Evolutionary conservation across 2,797 vertebrate species (phyloP).

Genomic region (Periophthalmus magnuspinnatus): DNA sequence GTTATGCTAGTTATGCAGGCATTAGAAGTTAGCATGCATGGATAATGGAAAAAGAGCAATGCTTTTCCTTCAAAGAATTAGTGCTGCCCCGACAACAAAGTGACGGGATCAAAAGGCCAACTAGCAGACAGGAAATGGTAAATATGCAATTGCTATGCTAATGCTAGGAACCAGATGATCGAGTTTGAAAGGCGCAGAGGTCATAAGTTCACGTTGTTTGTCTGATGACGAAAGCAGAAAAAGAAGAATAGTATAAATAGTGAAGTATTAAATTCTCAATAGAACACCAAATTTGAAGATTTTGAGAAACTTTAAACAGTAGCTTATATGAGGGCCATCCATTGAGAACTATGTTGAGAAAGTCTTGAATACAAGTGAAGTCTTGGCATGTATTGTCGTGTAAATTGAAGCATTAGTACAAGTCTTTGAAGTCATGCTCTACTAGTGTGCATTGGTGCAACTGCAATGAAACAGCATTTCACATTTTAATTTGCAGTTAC

Average conservation of each 20-base stretch:
- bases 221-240: not conserved
- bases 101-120: constrained; percentile 25
- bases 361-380: not conserved
- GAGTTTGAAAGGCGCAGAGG: not conserved
- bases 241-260: not conserved
- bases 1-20: constrained; percentile 17
- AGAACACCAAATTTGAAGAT: too few species aligned
- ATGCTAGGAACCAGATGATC: not conserved
- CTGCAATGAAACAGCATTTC: not conserved
- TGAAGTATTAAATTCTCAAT: too few species aligned
- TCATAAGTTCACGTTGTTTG: not conserved
- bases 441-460: not conserved
- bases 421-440: not conserved
- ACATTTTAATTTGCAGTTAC: too few species aligned
- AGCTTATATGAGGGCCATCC: too few species aligned
- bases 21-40: constrained; percentile 12
- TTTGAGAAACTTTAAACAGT: too few species aligned
- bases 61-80: constrained; percentile 41
- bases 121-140: constrained; percentile 17
- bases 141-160: not conserved
- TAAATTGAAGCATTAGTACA: not conserved
- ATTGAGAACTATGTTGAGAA: not conserved
- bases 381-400: not conserved
- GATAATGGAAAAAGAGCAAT: constrained; percentile 35
- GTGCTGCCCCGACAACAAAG: constrained; percentile 43